phyloP scores from a whole-genome alignment of 2,888 invertebrate genomes.

The Anticlea derivata region DNA sequence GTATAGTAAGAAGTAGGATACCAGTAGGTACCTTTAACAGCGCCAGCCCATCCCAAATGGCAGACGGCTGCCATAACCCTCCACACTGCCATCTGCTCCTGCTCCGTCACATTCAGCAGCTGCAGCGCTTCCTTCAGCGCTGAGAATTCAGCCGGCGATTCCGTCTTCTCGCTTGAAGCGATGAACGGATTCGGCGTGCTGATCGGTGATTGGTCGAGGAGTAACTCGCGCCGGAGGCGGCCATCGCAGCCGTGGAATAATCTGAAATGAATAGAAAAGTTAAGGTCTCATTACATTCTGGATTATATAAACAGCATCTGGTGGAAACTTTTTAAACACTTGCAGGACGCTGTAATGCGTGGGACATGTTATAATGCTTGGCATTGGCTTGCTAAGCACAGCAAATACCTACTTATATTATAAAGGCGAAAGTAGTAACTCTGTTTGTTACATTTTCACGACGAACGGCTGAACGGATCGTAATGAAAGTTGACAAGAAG shows the following conservation, averaged over 20 bases:
- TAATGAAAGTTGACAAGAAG: no score
- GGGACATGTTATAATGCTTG: no score
- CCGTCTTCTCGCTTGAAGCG: slow-evolving; percentile 89
- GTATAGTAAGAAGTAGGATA: no score
- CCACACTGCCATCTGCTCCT: slow-evolving; percentile 93
- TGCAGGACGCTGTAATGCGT: no score
- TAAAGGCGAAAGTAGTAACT: no score
- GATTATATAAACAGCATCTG: no score
- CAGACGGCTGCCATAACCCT: slow-evolving; percentile 95
- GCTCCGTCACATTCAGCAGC: slow-evolving; percentile 88
- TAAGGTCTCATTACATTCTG: no score
- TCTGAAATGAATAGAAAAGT: slow-evolving; percentile 72
- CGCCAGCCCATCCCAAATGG: slow-evolving; percentile 95
- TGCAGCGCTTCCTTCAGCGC: slow-evolving; percentile 91
- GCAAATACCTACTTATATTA: no score
- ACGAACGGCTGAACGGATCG: no score
- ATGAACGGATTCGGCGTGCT: slow-evolving; percentile 88
- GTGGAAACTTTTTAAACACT: no score
- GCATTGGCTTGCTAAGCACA: no score
- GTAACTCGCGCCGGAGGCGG: slow-evolving; percentile 90
- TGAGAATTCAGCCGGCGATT: slow-evolving; percentile 92
- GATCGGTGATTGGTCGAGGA: slow-evolving; percentile 87
- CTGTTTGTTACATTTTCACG: no score
- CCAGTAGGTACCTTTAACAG: slow-evolving; percentile 90
- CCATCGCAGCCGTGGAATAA: slow-evolving; percentile 93